These are phyloP conservation scores for Clinocottus analis DNA, from an alignment of 2,113 vertebrate genomes.

Conservation along the genomic window DNA sequence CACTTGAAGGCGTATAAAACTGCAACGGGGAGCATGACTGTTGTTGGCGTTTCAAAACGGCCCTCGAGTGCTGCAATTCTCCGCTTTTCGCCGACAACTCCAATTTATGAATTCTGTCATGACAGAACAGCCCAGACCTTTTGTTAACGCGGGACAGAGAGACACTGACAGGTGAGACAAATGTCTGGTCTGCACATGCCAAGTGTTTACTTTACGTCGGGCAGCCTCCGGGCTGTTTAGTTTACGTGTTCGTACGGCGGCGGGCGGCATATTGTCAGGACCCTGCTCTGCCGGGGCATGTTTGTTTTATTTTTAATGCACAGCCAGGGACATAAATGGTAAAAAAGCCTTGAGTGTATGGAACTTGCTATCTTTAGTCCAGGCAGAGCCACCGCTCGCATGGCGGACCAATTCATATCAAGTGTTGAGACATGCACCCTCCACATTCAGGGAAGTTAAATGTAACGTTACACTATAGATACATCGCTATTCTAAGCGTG, in stretches of 20 bases:
- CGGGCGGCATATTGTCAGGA: constrained; percentile 65
- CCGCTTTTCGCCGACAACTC: background rate
- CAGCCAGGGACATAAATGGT: constrained; percentile 78
- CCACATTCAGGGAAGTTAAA: constrained; percentile 66
- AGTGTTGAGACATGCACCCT: constrained; percentile 69
- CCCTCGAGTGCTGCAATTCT: background rate
- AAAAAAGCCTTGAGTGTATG: constrained; percentile 63
- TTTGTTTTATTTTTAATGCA: constrained; percentile 82
- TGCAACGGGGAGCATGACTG: background rate
- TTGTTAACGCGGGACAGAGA: constrained; percentile 21
- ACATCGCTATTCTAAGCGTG: constrained; percentile 66
- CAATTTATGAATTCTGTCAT: background rate
- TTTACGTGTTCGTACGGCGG: constrained; percentile 61
- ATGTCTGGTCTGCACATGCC: constrained; percentile 70
- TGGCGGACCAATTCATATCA: constrained; percentile 76
- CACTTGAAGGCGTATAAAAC: background rate
- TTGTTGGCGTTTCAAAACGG: constrained; percentile 6
- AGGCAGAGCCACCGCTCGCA: constrained; percentile 67
- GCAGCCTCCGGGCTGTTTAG: constrained; percentile 64
- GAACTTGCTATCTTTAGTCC: constrained; percentile 82
- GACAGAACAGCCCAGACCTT: constrained; percentile 18
- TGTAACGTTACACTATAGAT: constrained; percentile 76
- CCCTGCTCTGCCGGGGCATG: constrained; percentile 47
- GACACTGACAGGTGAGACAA: constrained; percentile 54
- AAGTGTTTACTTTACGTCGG: constrained; percentile 72